phyloP scores from a whole-genome alignment of 2,113 vertebrate genomes.

The Phasianus colchicus region DNA sequence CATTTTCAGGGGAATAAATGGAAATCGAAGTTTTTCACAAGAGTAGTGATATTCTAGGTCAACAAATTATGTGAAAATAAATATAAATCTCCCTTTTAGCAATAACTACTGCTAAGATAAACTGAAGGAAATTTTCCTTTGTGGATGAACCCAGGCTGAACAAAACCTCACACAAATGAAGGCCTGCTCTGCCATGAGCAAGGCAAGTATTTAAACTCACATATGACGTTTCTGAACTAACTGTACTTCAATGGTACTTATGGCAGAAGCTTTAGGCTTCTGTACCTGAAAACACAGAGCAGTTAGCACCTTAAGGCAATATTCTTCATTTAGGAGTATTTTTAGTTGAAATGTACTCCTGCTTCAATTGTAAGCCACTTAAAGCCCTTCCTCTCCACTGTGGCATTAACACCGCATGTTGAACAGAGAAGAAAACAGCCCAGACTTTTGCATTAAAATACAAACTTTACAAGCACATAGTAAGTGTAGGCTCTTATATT shows the following conservation, averaged over 20 bases:
- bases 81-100: background rate
- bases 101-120: background rate
- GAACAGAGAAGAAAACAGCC: background rate
- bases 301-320: background rate
- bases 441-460: conserved; percentile 61
- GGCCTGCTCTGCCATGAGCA: background rate
- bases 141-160: rapidly evolving
- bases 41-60: too few species aligned
- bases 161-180: rapidly evolving
- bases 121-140: rapidly evolving
- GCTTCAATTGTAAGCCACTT: background rate
- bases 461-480: conserved; percentile 60
- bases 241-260: rapidly evolving
- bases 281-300: background rate
- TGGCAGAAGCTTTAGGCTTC: background rate
- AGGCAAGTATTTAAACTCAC: rapidly evolving
- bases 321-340: background rate
- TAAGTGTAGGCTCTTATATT: conserved; percentile 68
- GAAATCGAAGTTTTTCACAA: rapidly evolving
- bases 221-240: background rate
- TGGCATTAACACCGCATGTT: background rate
- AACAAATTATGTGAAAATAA: background rate
- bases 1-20: background rate
- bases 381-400: background rate
- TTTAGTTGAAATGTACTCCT: background rate